Base-by-base conservation (phyloP, 2,113 vertebrate species). In the Empidonax traillii region DNA sequence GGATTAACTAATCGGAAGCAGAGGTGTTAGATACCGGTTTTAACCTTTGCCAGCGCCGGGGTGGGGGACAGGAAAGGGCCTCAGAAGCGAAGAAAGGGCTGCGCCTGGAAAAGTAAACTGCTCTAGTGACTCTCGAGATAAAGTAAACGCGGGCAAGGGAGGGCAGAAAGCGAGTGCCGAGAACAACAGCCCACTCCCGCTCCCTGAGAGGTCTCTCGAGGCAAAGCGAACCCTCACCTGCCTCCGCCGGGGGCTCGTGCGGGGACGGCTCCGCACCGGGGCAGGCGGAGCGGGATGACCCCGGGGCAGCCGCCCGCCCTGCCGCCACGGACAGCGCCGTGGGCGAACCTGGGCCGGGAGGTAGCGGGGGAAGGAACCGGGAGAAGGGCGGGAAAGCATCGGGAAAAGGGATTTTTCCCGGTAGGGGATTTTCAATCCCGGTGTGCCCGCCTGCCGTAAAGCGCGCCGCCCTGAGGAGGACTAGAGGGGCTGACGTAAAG, bases 151-250 rank as follows among this genome's bases (percentile, higher is more conserved):
- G 13, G 31, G 14, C 0, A 28, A 28, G 16, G 24, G 21, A 17
- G 21, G 8, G 20, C 1, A 16, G 30, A 24, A 12, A 39, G 11
- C 27, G 17, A 41, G 19, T 0, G 3, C 56, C 2, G 10, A 23
- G 53, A 11, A 12, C 53, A 20, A 39, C 31, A 31, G 6, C 0
- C 18, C 11, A 1, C 9, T 17, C 0, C 2, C 2, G 4, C 24
- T 17, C 31, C 6, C 30, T 3, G 11, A 14, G 22, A 24, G 22
- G 18, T 2, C 8, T 9, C 58, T 44, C 1, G 18, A 1, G 37
- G 4, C 1, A 16, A 23, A 52, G 10, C 27, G 2, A 81, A 23
- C 33, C 23, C 9, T 16, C 5, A 1, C 17, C 15, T 25, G 5
- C 14, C 67, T 63, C 51, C 41, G 37, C 17, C 63, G 35, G 18